A percentile compares a stretch with the other conserved stretches of the same genome.
Evolutionary conservation across 1,140 invertebrate species (phyloP).

Genomic region (Schlechtendalia chinensis): DNA sequence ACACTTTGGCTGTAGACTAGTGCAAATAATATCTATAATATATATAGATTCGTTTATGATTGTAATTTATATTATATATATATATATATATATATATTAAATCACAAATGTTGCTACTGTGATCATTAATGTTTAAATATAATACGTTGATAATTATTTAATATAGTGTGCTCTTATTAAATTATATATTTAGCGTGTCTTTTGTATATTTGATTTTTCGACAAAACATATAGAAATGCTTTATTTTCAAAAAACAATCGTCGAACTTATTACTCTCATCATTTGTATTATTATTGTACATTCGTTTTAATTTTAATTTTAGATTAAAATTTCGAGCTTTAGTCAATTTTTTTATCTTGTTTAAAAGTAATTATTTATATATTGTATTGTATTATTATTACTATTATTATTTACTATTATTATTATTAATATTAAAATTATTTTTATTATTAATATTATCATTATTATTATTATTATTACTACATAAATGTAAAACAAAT

Average conservation of each 20-base stretch:
- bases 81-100: no score
- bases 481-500: slow-evolving; percentile 12
- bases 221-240: slow-evolving; percentile 27
- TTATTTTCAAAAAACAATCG: slow-evolving; percentile 21
- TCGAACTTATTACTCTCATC: slow-evolving; percentile 20
- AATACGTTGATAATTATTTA: slow-evolving; percentile 21
- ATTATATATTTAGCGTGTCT: slow-evolving; percentile 23
- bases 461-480: no score
- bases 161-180: slow-evolving; percentile 21
- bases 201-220: slow-evolving; percentile 28
- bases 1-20: slow-evolving; percentile 28
- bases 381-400: slow-evolving; percentile 11
- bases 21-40: slow-evolving; percentile 23
- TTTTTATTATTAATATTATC: not conserved
- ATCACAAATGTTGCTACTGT: slow-evolving; percentile 43
- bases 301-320: slow-evolving; percentile 30
- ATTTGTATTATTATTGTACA: slow-evolving; percentile 32
- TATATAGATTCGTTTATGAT: slow-evolving; percentile 25
- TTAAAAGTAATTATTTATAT: slow-evolving; percentile 19
- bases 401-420: no score
- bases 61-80: slow-evolving; percentile 38
- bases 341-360: slow-evolving; percentile 32
- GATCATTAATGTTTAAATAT: slow-evolving; percentile 36
- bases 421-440: not conserved
- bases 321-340: slow-evolving; percentile 16